Evolutionary conservation across 2,888 invertebrate genomes (phyloP), one percentile per base, ranked within the genome.

Genomic region (Chymomyza amoena): DNA sequence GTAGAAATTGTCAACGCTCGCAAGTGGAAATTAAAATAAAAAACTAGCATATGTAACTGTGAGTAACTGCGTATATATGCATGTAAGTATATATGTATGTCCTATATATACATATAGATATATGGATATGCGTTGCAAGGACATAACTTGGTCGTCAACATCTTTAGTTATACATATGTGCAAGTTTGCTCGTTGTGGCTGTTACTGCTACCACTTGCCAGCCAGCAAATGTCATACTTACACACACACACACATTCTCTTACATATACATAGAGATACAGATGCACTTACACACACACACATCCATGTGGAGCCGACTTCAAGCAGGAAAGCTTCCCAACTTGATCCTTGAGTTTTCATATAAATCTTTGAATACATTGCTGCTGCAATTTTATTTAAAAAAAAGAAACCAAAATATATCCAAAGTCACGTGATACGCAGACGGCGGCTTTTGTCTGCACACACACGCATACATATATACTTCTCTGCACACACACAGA

Each of bases 81-180:
- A 7, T 16, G 54, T 57, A 20, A 1, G 4, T 45, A 13, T 10
- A 20, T 18, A 25, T 13, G 16, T 7, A 10, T 6, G 9, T 6
- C 54, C n/a, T 7, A 15, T 16, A 7, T 54, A n/a, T 25, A 25
- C 25, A 25, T 20, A 20, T 20, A 20, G 3, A 25, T 13, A 7
- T 28, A 20, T 18, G 25, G 4, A 57, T 57, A 9, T 57, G 20
- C 25, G 36, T 65, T 54, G 77, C 75, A 79, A 87, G 82, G 83
- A 87, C 83, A 82, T 85, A 83, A 80, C 83, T 85, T 71, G 80
- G 73, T 76, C 75, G 82, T 84, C 87, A 79, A 85, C 85, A 87
- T 77, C 70, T 74, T 75, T 28, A 18, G 16, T 9, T 54, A 16
- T 16, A 10, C 18, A 16, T 10, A 51, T 51, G 64, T 69, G 63